A percentile compares a stretch with the other conserved stretches of the same genome.
These are phyloP conservation scores for Elysia crispata DNA, from an alignment of 2,888 invertebrate genomes.

Conservation along the genomic window DNA sequence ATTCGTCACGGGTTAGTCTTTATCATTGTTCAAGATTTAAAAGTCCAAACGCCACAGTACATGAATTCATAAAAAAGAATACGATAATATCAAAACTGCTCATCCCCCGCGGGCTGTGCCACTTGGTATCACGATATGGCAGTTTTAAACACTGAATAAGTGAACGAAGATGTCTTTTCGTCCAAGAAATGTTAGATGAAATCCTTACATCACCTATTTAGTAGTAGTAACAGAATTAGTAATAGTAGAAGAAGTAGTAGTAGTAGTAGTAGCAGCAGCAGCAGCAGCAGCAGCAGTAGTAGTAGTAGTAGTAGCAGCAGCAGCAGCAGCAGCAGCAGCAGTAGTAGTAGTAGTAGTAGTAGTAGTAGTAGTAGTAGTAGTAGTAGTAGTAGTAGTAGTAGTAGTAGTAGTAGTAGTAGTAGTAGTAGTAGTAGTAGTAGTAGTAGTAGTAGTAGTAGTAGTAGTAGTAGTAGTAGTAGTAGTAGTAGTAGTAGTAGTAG, in stretches of 20 bases:
- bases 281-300: conserved; percentile 23
- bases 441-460: conserved; percentile 9
- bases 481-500: conserved; percentile 25
- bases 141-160: too few relatives aligned
- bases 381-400: too few relatives aligned
- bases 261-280: conserved; percentile 25
- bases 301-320: conserved; percentile 29
- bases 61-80: too few relatives aligned
- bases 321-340: conserved; percentile 22
- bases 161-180: too few relatives aligned
- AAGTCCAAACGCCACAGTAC: too few relatives aligned
- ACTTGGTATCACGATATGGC: too few relatives aligned
- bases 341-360: conserved; percentile 34
- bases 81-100: too few relatives aligned
- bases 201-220: too few relatives aligned
- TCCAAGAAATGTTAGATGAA: too few relatives aligned
- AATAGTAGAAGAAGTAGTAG: conserved; percentile 16
- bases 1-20: too few relatives aligned
- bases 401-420: conserved; percentile 17
- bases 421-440: not conserved
- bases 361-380: conserved; percentile 28
- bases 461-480: conserved; percentile 25
- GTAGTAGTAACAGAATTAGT: not conserved
- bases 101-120: too few relatives aligned
- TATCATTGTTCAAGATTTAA: too few relatives aligned